phyloP scores from a whole-genome alignment of 2,113 vertebrate species.

The Muntiacus reevesi region DNA sequence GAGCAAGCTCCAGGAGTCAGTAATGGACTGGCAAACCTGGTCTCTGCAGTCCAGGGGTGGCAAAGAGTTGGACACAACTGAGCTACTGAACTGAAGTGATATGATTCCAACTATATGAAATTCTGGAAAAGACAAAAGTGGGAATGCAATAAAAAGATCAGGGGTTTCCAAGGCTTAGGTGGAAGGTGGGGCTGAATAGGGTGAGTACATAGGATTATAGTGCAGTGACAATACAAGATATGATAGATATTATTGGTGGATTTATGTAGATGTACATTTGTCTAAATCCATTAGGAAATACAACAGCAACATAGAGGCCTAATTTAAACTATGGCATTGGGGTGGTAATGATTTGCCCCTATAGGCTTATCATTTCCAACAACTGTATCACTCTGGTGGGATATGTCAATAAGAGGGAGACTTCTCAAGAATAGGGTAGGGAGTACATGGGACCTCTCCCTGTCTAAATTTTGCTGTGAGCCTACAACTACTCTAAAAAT shows the following conservation, averaged over 20 bases:
- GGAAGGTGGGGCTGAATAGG: background rate
- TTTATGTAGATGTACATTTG: background rate
- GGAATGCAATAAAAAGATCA: background rate
- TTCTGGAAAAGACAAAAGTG: background rate
- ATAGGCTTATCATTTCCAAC: background rate
- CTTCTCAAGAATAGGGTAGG: background rate
- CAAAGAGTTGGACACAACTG: background rate
- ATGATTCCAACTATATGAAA: background rate
- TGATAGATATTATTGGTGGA: background rate
- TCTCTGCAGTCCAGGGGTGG: background rate
- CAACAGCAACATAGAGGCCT: background rate
- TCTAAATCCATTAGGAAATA: background rate
- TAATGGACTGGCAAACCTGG: background rate
- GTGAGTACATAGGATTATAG: background rate
- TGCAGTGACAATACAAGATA: background rate
- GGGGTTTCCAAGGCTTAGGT: background rate
- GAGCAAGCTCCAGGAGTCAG: background rate
- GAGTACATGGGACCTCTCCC: background rate
- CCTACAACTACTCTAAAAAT: background rate
- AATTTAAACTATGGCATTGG: background rate
- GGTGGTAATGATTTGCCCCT: background rate
- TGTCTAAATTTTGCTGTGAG: background rate
- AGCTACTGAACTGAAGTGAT: background rate
- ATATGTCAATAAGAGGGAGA: background rate
- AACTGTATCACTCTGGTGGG: background rate